A percentile compares a stretch with the other conserved stretches of the same genome.
These are phyloP conservation scores for Eumerus sabulonum DNA, from an alignment of 2,888 invertebrate genomes.

Conservation along the genomic window DNA sequence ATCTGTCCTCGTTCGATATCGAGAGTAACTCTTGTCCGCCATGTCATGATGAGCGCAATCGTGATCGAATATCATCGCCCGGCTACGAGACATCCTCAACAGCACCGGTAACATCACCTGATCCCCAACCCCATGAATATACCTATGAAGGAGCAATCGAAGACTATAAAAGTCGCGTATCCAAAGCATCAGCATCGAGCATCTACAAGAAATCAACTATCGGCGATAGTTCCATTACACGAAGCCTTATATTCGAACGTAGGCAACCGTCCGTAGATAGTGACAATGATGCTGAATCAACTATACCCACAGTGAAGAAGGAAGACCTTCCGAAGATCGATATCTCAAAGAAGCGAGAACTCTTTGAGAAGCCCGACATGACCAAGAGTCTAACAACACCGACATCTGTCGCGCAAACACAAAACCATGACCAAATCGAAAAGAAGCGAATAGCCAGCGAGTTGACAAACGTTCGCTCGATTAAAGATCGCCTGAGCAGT, in stretches of 20 bases:
- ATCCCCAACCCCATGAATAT: slow-evolving; percentile 86
- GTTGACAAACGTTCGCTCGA: slow-evolving; percentile 84
- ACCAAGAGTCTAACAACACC: slow-evolving; percentile 28
- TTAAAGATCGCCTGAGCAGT: slow-evolving; percentile 86
- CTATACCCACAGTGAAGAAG: slow-evolving; percentile 71
- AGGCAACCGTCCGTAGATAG: slow-evolving; percentile 22
- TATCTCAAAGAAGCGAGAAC: slow-evolving; percentile 88
- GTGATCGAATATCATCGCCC: slow-evolving; percentile 77
- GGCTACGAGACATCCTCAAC: slow-evolving; percentile 85
- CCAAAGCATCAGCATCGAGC: slow-evolving; percentile 78
- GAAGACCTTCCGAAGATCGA: slow-evolving; percentile 88
- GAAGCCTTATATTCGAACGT: slow-evolving; percentile 31
- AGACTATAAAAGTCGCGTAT: slow-evolving; percentile 89
- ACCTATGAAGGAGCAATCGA: slow-evolving; percentile 93
- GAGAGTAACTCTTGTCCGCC: slow-evolving; percentile 72
- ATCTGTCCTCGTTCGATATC: slow-evolving; percentile 72
- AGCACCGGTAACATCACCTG: slow-evolving; percentile 84
- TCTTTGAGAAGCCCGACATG: slow-evolving; percentile 85
- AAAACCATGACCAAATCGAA: slow-evolving; percentile 68
- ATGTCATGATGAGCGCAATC: slow-evolving; percentile 71
- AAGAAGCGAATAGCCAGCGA: slow-evolving; percentile 75
- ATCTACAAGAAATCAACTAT: slow-evolving; percentile 47
- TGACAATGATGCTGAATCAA: slow-evolving; percentile 28
- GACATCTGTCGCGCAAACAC: slow-evolving; percentile 7
- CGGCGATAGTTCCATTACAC: slow-evolving; percentile 15